Percentiles rank a stretch among this genome's conserved stretches.
Conservation (phyloP, 2,888 invertebrate species). For the Sclerodermus sp. region DNA sequence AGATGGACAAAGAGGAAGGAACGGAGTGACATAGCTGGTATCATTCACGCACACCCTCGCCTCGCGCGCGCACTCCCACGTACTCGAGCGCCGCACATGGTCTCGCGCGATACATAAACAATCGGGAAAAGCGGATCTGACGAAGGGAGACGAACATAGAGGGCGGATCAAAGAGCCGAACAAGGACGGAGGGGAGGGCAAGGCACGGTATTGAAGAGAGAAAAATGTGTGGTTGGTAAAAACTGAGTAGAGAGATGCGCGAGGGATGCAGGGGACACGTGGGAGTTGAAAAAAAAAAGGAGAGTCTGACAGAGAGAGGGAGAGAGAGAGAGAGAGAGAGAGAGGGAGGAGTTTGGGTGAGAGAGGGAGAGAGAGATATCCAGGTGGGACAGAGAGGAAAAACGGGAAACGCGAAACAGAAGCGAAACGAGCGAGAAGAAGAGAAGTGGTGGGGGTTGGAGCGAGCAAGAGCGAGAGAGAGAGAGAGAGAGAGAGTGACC, state of each 20-base stretch:
- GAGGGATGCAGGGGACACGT: too few species aligned
- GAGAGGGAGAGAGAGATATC: background rate
- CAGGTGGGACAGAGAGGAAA: constrained; percentile 1
- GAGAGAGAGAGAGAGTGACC: constrained; percentile 12
- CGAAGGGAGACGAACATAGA: background rate
- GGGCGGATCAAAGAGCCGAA: background rate
- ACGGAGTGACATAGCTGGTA: background rate
- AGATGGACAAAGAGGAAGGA: background rate
- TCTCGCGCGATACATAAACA: constrained; percentile 1
- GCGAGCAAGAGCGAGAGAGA: constrained; percentile 11
- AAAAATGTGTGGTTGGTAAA: background rate
- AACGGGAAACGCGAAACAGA: background rate
- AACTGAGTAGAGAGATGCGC: background rate
- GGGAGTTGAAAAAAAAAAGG: background rate
- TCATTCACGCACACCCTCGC: too few species aligned
- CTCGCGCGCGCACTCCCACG: background rate
- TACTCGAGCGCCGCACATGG: background rate
- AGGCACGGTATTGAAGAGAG: constrained; percentile 4
- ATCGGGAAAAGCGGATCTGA: background rate
- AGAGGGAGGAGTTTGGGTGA: background rate
- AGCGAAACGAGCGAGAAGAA: background rate
- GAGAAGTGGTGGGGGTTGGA: constrained; percentile 5
- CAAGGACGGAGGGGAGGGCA: constrained; percentile 1
- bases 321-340: background rate
- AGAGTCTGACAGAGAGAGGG: background rate